These are phyloP conservation scores for Synchiropus splendidus DNA, from an alignment of 2,113 vertebrate genomes.

Conservation along the genomic window DNA sequence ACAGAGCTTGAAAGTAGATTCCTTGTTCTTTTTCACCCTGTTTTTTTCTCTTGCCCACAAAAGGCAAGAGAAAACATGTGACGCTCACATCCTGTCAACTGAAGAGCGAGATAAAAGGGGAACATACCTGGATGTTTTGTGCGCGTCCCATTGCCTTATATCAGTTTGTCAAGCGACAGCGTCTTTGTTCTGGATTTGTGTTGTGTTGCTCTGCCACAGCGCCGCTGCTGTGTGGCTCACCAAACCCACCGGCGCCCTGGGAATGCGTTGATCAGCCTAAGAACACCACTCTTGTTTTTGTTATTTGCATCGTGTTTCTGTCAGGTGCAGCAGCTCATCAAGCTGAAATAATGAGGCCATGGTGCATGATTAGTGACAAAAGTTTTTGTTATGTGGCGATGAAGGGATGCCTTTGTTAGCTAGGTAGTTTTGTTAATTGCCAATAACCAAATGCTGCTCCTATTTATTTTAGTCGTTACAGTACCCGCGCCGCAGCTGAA, in stretches of 20 bases:
- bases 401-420: too few species aligned
- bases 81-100: constrained; percentile 47
- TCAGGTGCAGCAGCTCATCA: constrained; percentile 65
- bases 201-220: constrained; percentile 18
- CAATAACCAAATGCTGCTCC: too few species aligned
- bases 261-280: constrained; percentile 40
- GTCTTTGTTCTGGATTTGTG: constrained; percentile 57
- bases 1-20: constrained; percentile 50
- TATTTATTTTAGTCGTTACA: too few species aligned
- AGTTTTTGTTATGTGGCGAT: constrained; percentile 22
- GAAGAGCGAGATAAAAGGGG: constrained; percentile 55
- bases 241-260: constrained; percentile 30
- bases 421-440: too few species aligned
- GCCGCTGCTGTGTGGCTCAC: constrained; percentile 27
- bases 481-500: too few species aligned
- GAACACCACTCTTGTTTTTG: constrained; percentile 46
- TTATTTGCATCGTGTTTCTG: constrained; percentile 46
- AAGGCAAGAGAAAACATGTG: constrained; percentile 59
- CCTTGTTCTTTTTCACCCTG: constrained; percentile 39
- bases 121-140: constrained; percentile 50
- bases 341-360: constrained; percentile 66
- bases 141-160: constrained; percentile 50
- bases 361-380: constrained; percentile 42
- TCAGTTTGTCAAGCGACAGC: constrained; percentile 45
- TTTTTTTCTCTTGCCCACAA: constrained; percentile 61